Base-by-base conservation (phyloP, 2,888 invertebrate genomes). In the Eupithecia subumbrata region DNA sequence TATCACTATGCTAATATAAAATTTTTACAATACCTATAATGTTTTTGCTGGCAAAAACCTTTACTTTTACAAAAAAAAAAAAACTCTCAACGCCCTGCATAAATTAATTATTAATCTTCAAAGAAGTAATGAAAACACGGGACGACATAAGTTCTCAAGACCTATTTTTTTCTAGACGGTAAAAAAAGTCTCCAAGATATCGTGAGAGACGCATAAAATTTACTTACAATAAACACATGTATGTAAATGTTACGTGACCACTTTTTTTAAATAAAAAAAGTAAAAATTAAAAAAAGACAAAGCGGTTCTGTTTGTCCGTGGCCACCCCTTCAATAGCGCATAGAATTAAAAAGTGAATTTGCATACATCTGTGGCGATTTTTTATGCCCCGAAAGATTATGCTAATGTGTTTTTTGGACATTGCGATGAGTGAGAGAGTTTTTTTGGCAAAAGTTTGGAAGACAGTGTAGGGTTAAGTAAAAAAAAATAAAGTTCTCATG, bases 381-480 rank as follows among this genome's bases (percentile, higher is more conserved):
- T 93, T 93, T 92, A 86, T 84, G 79, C 82, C 80, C 83, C 78
- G 82, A 84, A 86, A 91, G 93, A 92, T 94, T 94, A 94, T 94
- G 94, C 79, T 84, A 92, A 94, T 92, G 77, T 74, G 78, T 94
- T 94, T 94, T 94, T 94, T 94, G 93, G 94, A 91, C 94, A 93
- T 87, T 81, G 81, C 80, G 76, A 84, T 84, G 74, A 67, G 87
- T 85, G 87, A 85, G 86, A 84, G 81, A 11, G 14, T 80, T 83
- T 85, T 92, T 91, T 30, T 91, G 12, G n/a, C 12, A 60, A 60
- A 60, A 25, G 25, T 90, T 88, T 82, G 73, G 69, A 77, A 85
- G 86, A 88, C 88, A 80, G 45, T 75, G 68, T 76, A 83, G 84
- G 84, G 85, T 86, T 85, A 82, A 77, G 70, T 78, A 73, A 75